phyloP scores from a whole-genome alignment of 2,113 vertebrate genomes.

The Dasyurus viverrinus region DNA sequence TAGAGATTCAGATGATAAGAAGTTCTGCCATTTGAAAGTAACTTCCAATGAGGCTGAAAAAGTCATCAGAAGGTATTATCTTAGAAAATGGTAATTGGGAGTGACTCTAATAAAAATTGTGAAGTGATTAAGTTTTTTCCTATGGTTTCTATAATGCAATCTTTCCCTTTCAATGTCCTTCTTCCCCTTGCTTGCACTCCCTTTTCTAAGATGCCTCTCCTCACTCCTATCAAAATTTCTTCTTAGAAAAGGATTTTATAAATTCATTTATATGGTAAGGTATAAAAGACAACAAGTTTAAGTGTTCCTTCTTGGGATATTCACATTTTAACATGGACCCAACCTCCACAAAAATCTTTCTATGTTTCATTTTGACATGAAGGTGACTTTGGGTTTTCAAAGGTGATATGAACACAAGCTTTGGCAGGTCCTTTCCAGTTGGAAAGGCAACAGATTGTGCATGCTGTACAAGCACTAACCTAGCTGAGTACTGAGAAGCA shows the following conservation, averaged over 20 bases:
- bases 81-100: not conserved
- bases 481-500: not conserved
- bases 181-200: not conserved
- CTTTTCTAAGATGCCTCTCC: not conserved
- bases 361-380: not conserved
- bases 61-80: not conserved
- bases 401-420: not conserved
- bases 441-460: not conserved
- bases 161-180: not conserved
- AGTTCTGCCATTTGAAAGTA: constrained; percentile 3
- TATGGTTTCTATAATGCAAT: not conserved
- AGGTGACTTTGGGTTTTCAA: not conserved
- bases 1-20: not conserved
- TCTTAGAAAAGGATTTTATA: not conserved
- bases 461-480: not conserved
- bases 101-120: not conserved
- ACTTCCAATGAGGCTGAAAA: not conserved
- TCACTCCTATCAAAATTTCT: not conserved
- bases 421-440: not conserved
- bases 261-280: not conserved
- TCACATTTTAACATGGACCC: not conserved
- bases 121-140: not conserved
- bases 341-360: not conserved
- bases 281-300: not conserved
- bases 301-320: not conserved